A percentile compares a stretch with the other conserved stretches of the same genome.
These are phyloP conservation scores for Hypomesus transpacificus DNA, from an alignment of 2,113 vertebrate species.

Conservation along the genomic window DNA sequence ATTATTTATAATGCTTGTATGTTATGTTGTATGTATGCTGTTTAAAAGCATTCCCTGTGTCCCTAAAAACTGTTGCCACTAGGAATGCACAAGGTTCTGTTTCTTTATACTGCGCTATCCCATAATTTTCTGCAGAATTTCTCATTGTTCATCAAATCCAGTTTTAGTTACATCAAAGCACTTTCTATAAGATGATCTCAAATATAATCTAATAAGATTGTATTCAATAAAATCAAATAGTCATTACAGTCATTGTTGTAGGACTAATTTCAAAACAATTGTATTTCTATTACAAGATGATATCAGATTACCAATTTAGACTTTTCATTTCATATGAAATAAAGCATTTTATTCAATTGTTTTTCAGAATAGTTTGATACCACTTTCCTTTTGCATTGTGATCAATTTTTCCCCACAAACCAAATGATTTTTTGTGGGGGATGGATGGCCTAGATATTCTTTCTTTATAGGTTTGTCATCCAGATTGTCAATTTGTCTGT, in stretches of 20 bases:
- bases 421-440: background rate
- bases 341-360: slow-evolving; percentile 22
- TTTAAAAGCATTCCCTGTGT: slow-evolving; percentile 76
- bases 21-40: slow-evolving; percentile 74
- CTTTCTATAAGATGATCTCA: too few species aligned
- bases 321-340: slow-evolving; percentile 24
- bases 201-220: background rate
- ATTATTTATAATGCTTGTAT: slow-evolving; percentile 78
- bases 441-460: too few species aligned
- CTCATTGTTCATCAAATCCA: too few species aligned
- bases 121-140: slow-evolving; percentile 22
- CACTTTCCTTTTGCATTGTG: slow-evolving; percentile 21
- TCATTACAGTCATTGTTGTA: slow-evolving; percentile 44
- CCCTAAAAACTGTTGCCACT: slow-evolving; percentile 69
- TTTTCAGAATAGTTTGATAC: slow-evolving; percentile 17
- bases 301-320: slow-evolving; percentile 30
- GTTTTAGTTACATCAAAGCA: too few species aligned
- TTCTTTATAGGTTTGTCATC: too few species aligned
- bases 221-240: slow-evolving; percentile 32
- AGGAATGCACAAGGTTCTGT: slow-evolving; percentile 49
- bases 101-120: too few species aligned
- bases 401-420: slow-evolving; percentile 8
- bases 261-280: slow-evolving; percentile 37
- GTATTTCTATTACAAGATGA: slow-evolving; percentile 34
- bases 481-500: too few species aligned